Base-by-base conservation (phyloP, 2,888 invertebrate species). In the Drosophila tanythrix region DNA sequence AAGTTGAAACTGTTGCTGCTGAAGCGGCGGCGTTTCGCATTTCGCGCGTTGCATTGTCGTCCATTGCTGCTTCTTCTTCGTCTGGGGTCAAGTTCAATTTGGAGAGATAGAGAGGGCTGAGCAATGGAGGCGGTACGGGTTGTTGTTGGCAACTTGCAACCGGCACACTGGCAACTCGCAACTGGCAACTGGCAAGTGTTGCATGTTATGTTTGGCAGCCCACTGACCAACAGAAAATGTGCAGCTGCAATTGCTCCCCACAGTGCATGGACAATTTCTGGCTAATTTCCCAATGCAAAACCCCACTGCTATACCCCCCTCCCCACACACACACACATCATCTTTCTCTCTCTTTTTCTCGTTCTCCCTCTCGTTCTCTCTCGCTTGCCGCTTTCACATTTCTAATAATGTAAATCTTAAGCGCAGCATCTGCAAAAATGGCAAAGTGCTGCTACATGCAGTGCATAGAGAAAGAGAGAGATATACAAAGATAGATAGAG, bases 321-420 rank as follows among this genome's bases (percentile, higher is more conserved):
- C 3, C 18, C 55, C 7, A 13, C n/a, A 13, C 27, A 21, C 21
- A 21, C 21, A 21, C 52, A 11, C 11, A 3, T 33, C 33, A 0
- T 33, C 33, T 33, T 33, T 43, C 33, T 35, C 25, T 63, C 18
- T 51, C 11, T 1, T 15, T n/a, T 6, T 13, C 2, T 13, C 10
- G 2, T 5, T 3, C 25, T 1, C 18, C 8, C 10, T 18, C 29
- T 7, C n/a, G 1, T 2, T 10, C 60, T 35, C 50, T 50, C 35
- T 33, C 38, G 46, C 27, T 46, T 25, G 25, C 21, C 15, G 46
- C 46, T 63, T 21, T 46, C 53, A 33, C 53, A 70, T 70, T 68
- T 72, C 86, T 68, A 85, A 89, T 89, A 85, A 87, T 89, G 82
- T 81, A 83, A 88, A 89, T 86, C 81, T 71, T 35, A 38, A 35